These are phyloP conservation scores for Sebastes paucispinis DNA, from an alignment of 2,797 vertebrate genomes.

Conservation along the genomic window DNA sequence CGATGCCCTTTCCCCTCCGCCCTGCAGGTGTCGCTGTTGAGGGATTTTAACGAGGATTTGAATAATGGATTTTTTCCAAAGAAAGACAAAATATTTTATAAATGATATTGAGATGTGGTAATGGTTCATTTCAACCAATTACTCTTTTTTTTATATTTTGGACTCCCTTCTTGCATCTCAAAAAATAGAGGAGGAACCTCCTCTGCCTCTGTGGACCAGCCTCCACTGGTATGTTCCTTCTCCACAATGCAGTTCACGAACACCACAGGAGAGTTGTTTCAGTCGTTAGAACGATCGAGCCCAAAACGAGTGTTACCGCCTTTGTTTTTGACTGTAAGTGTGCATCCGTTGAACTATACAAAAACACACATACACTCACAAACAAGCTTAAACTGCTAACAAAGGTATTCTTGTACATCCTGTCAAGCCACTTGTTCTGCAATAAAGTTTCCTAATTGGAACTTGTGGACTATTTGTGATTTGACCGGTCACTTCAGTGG, in stretches of 20 bases:
- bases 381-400: not conserved
- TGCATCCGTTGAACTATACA: not conserved
- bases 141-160: too few relatives aligned
- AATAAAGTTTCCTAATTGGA: not conserved
- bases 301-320: not conserved
- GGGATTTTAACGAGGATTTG: too few relatives aligned
- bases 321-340: not conserved
- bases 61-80: too few relatives aligned
- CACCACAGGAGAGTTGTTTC: not conserved
- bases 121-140: too few relatives aligned
- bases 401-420: not conserved
- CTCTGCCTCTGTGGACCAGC: not conserved
- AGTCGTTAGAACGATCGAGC: not conserved
- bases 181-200: too few relatives aligned
- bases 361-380: not conserved
- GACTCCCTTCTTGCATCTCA: too few relatives aligned
- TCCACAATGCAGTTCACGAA: not conserved
- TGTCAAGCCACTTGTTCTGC: not conserved
- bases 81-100: too few relatives aligned
- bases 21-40: too few relatives aligned
- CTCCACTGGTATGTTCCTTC: not conserved
- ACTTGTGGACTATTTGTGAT: not conserved
- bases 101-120: too few relatives aligned
- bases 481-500: too few relatives aligned
- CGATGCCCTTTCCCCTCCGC: too few relatives aligned